phyloP scores from a whole-genome alignment of 53 echinoderm and acorn worm genomes.

The Hippasteria phrygiana region DNA sequence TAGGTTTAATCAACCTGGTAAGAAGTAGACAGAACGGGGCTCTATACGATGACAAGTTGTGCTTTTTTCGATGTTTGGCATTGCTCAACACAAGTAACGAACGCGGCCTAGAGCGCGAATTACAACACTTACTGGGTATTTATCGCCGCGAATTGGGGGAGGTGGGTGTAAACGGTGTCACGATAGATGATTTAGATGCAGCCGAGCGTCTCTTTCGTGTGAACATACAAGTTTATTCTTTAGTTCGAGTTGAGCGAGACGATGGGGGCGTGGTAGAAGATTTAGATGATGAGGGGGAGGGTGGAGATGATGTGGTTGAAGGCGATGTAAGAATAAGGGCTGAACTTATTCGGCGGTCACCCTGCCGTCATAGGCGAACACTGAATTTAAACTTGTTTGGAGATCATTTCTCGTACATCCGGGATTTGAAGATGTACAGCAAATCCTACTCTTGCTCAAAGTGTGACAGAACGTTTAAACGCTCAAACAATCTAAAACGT shows the following conservation, averaged over 20 bases:
- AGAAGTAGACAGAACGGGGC: conserved; percentile 17
- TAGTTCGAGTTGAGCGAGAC: too few species aligned
- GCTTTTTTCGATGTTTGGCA: conserved; percentile 45
- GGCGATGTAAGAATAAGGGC: background rate
- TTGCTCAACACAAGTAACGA: background rate
- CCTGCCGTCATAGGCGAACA: conserved; percentile 13
- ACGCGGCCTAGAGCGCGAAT: conserved; percentile 1
- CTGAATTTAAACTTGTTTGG: conserved; percentile 63
- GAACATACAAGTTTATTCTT: too few species aligned
- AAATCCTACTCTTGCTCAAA: conserved; percentile 52
- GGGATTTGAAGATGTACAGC: conserved; percentile 51
- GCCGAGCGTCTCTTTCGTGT: too few species aligned
- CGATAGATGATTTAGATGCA: conserved; percentile 47
- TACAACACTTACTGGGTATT: background rate
- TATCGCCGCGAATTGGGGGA: background rate
- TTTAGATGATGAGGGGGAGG: too few species aligned
- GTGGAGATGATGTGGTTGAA: conserved; percentile 45
- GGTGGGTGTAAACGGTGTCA: background rate
- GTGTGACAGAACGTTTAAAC: conserved; percentile 34
- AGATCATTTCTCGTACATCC: conserved; percentile 70
- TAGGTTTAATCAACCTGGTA: background rate
- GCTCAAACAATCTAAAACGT: conserved; percentile 1
- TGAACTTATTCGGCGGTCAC: conserved; percentile 40
- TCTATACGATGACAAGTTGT: conserved; percentile 39
- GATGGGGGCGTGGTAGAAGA: too few species aligned